phyloP scores from a whole-genome alignment of 2,113 vertebrate genomes.

The Colaptes auratus region DNA sequence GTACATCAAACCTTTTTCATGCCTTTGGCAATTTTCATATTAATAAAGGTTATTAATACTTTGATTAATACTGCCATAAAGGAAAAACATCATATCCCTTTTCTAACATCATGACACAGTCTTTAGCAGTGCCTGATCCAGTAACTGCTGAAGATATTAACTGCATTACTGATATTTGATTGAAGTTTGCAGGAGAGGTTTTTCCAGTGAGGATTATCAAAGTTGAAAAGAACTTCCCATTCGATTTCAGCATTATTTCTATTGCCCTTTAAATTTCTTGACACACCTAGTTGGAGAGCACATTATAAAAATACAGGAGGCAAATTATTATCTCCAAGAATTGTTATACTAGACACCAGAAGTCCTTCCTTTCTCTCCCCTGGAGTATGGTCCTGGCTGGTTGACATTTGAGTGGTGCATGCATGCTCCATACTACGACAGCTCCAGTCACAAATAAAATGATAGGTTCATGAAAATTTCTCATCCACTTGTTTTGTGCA shows the following conservation, averaged over 20 bases:
- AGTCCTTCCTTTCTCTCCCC: background rate
- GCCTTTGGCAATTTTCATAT: too few species aligned
- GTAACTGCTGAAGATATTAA: background rate
- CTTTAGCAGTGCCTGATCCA: background rate
- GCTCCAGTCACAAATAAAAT: background rate
- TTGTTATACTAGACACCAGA: background rate
- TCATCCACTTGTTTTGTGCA: background rate
- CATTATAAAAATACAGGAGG: background rate
- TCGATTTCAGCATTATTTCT: background rate
- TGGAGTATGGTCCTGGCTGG: accelerated
- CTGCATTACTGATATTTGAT: background rate
- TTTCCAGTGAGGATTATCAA: background rate
- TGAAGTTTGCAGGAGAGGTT: background rate
- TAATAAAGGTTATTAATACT: too few species aligned
- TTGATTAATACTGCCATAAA: too few species aligned
- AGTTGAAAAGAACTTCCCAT: background rate
- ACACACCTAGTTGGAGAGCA: background rate
- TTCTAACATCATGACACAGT: background rate
- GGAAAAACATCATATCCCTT: too few species aligned
- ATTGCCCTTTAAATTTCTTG: background rate
- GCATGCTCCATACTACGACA: background rate
- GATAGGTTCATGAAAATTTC: background rate
- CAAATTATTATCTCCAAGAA: background rate
- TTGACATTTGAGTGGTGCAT: background rate
- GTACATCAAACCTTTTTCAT: too few species aligned